Evolutionary conservation across 1,140 invertebrate genomes (phyloP).

Genomic region (Panonychus citri): DNA sequence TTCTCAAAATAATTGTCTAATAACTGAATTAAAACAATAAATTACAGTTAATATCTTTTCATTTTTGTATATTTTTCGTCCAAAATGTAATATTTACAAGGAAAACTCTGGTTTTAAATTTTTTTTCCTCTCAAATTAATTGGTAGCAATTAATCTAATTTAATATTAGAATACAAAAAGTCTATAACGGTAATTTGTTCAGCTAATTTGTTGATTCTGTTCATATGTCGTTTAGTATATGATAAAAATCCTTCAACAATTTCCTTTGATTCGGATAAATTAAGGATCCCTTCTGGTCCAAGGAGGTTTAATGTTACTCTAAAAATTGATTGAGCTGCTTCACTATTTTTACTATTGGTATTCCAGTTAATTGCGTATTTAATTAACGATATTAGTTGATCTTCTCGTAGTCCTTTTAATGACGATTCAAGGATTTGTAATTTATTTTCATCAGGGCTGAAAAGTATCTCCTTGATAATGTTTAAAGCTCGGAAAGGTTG

Average conservation of each 20-base stretch:
- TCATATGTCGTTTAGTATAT: constrained; percentile 36
- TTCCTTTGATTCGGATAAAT: constrained; percentile 33
- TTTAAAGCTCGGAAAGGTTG: constrained; percentile 52
- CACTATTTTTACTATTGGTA: constrained; percentile 58
- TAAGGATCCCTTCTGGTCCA: constrained; percentile 35
- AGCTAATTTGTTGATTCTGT: constrained; percentile 35
- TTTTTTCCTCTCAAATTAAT: no score
- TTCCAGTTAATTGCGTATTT: constrained; percentile 63
- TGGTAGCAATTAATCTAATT: constrained; percentile 2
- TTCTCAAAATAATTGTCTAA: no score
- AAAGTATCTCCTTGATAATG: constrained; percentile 40
- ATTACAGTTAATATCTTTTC: no score
- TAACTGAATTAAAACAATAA: no score
- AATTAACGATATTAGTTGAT: constrained; percentile 42
- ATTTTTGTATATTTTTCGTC: no score
- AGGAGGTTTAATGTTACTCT: constrained; percentile 42
- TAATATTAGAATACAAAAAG: constrained; percentile 30
- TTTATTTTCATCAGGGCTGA: constrained; percentile 21
- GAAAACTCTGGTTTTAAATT: no score
- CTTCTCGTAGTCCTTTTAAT: constrained; percentile 39
- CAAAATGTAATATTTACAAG: no score
- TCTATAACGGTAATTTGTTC: constrained; percentile 55
- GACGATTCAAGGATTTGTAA: constrained; percentile 29
- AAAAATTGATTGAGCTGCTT: constrained; percentile 54
- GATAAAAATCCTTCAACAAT: constrained; percentile 50